Conservation (phyloP, 2,113 vertebrate genomes). For the Ceratotherium simum region DNA sequence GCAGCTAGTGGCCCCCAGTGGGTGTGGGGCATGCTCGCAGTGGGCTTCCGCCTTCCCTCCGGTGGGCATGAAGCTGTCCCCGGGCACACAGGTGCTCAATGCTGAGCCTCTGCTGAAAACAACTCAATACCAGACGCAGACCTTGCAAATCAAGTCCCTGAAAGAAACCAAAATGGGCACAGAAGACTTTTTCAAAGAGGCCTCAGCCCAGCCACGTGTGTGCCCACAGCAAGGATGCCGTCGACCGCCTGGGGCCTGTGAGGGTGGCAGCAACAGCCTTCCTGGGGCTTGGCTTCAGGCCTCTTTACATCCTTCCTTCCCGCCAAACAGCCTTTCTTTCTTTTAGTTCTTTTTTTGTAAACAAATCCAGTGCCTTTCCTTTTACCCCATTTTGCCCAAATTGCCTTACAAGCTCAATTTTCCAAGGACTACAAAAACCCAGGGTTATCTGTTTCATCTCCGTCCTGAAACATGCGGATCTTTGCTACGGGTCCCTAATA, state of each 20-base stretch:
- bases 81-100: neutral
- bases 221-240: fast-evolving
- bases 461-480: fast-evolving
- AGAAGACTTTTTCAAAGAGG: neutral
- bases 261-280: neutral
- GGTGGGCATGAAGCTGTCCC: neutral
- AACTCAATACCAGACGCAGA: fast-evolving
- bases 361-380: neutral
- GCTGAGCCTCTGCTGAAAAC: fast-evolving
- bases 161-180: neutral
- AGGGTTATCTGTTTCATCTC: neutral
- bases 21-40: no score
- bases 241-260: fast-evolving
- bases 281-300: fast-evolving
- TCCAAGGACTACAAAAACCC: neutral
- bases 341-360: neutral
- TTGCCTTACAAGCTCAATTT: neutral
- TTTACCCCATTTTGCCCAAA: neutral
- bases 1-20: neutral
- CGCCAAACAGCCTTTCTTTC: neutral
- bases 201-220: fast-evolving
- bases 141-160: neutral
- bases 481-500: neutral
- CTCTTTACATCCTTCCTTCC: no score
- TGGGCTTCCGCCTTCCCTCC: fast-evolving